Base-by-base conservation (phyloP, 2,888 invertebrate species). In the Cyrtodaria siliqua region DNA sequence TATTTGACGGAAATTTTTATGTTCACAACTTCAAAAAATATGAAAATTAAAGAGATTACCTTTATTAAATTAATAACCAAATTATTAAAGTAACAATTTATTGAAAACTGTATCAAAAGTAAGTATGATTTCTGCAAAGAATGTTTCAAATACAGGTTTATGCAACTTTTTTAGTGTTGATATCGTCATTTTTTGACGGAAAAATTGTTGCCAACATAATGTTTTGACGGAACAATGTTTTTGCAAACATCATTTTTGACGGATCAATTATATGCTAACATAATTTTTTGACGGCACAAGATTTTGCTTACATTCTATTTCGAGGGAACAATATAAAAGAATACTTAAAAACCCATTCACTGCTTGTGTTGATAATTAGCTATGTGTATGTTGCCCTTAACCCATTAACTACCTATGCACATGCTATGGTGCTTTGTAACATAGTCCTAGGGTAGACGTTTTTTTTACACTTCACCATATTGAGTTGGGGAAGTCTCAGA, bases 201-300 rank as follows among this genome's bases (percentile, higher is more conserved):
- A 33, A 33, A 33, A 33, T 33, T 33, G 33, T 33, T 52, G 26
- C 52, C 2, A 52, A 26, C 52, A 52, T 52, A 52, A 52, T 52
- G 3, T 52, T 52, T 52, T 52, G 52, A 52, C 52, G 26, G 33
- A 33, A 33, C n/a, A n/a, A n/a, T 33, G 12, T 33, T 33, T 33
- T 33, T 33, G 33, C 33, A 33, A 33, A 33, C 33, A 33, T 33
- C 33, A 33, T 33, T 97, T 99, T 99, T 99, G 0, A 98, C 93
- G 93, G 83, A 27, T 67, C 42, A 42, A 40, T 59, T 59, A 59
- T 57, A 57, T 59, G 59, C 59, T 9, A 59, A 42, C 59, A 59
- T 59, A 59, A 59, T 59, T 42, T 59, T 59, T 59, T 59, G 59
- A 59, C 59, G 20, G n/a, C n/a, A n/a, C n/a, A n/a, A n/a, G n/a